Evolutionary conservation across 2,888 invertebrate genomes (phyloP).

Genomic region (Salpingus planirostris): DNA sequence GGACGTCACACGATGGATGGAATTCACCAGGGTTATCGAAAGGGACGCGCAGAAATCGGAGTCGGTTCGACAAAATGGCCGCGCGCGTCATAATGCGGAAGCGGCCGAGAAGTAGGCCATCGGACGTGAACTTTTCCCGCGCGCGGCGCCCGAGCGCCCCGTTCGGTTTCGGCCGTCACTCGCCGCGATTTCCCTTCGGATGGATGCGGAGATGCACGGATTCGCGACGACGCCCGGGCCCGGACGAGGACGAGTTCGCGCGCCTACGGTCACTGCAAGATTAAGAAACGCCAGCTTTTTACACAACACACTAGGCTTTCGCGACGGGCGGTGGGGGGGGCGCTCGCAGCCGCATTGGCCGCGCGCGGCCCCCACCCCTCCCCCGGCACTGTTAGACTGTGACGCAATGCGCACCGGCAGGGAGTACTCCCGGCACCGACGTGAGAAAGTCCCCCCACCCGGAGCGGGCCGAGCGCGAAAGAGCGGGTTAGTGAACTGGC

Average conservation of each 20-base stretch:
- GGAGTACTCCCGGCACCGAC: constrained; percentile 19
- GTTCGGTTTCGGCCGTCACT: too few species aligned
- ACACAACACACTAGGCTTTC: constrained; percentile 22
- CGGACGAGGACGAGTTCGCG: constrained; percentile 37
- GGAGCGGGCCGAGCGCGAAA: constrained; percentile 4
- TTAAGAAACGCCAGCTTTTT: constrained; percentile 29
- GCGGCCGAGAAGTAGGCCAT: constrained; percentile 41
- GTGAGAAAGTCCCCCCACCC: constrained; percentile 12
- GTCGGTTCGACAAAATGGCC: constrained; percentile 33
- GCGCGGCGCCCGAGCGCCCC: too few species aligned
- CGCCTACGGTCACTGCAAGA: constrained; percentile 34
- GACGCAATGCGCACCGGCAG: constrained; percentile 30
- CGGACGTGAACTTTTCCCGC: neutral
- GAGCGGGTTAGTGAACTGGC: constrained; percentile 15
- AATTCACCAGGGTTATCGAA: too few species aligned
- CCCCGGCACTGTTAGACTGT: constrained; percentile 20
- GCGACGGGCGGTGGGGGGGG: constrained; percentile 18
- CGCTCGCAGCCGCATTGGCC: constrained; percentile 24
- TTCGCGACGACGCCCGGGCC: constrained; percentile 2
- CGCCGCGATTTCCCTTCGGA: too few species aligned
- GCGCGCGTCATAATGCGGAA: constrained; percentile 42
- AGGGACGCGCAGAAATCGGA: neutral
- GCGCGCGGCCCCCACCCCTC: constrained; percentile 20
- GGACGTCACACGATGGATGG: too few species aligned
- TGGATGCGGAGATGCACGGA: too few species aligned